Evolutionary conservation across 2,888 invertebrate species (phyloP).

Genomic region (Pristionchus exspectatus): DNA sequence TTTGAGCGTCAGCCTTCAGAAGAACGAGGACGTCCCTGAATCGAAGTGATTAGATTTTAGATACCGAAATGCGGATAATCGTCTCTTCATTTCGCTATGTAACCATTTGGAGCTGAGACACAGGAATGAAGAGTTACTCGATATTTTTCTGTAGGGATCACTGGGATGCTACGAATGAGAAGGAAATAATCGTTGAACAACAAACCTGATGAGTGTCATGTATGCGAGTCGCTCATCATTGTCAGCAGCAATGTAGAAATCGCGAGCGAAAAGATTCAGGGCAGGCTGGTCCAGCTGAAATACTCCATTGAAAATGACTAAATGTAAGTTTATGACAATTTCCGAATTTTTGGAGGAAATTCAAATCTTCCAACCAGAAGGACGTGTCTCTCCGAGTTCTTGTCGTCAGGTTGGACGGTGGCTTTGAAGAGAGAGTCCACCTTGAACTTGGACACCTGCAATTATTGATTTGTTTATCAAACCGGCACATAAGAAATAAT

Average conservation of each 20-base stretch:
- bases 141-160: neutral
- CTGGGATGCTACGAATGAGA: slow-evolving; percentile 51
- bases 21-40: slow-evolving; percentile 75
- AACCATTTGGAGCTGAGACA: too few relatives aligned
- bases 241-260: slow-evolving; percentile 89
- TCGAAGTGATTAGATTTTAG: neutral
- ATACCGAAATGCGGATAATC: too few relatives aligned
- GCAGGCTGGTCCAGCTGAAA: slow-evolving; percentile 90
- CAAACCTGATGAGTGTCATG: slow-evolving; percentile 71
- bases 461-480: neutral
- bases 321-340: too few relatives aligned
- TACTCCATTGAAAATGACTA: neutral
- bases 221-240: slow-evolving; percentile 87
- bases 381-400: slow-evolving; percentile 91
- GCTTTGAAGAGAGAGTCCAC: slow-evolving; percentile 79
- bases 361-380: slow-evolving; percentile 85
- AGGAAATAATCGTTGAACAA: slow-evolving; percentile 72
- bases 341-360: neutral
- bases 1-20: slow-evolving; percentile 86
- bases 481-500: neutral
- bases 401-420: slow-evolving; percentile 90
- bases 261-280: slow-evolving; percentile 88
- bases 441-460: slow-evolving; percentile 72
- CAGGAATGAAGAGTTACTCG: too few relatives aligned
- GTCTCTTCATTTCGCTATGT: too few relatives aligned